A percentile compares a stretch with the other conserved stretches of the same genome.
These are phyloP conservation scores for Ferdinandea cuprea DNA, from an alignment of 2,888 invertebrate species.

Conservation along the genomic window DNA sequence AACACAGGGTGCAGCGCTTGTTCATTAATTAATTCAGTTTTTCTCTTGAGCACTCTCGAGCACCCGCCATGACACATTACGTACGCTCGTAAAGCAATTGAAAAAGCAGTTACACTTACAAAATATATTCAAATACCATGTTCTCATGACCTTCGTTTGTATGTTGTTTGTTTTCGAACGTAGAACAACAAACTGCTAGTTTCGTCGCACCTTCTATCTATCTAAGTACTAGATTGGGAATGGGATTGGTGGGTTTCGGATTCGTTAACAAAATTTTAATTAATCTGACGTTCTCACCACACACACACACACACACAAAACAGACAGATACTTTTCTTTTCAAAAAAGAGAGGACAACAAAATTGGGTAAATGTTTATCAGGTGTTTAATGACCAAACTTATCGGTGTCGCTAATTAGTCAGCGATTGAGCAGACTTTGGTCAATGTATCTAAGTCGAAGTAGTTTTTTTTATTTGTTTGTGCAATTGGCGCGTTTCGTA, in stretches of 20 bases:
- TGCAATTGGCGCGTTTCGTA: conserved; percentile 28
- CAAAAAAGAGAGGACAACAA: not conserved
- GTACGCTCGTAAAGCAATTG: not conserved
- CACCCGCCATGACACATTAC: conserved; percentile 13
- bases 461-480: conserved; percentile 21
- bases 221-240: too few relatives aligned
- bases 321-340: too few relatives aligned
- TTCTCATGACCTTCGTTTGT: conserved; percentile 64
- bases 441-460: not conserved
- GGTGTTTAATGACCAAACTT: conserved; percentile 54
- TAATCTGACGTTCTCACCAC: conserved; percentile 2
- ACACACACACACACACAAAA: too few relatives aligned
- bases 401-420: conserved; percentile 47
- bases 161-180: too few relatives aligned
- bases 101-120: conserved; percentile 2
- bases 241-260: not conserved
- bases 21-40: conserved; percentile 62
- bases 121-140: conserved; percentile 62
- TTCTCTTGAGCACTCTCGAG: conserved; percentile 2
- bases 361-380: conserved; percentile 42
- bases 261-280: conserved; percentile 13
- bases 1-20: conserved; percentile 57
- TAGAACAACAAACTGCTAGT: not conserved
- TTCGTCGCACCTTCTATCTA: conserved; percentile 23
- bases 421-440: conserved; percentile 1